Base-by-base conservation (phyloP, 2,113 vertebrate genomes). In the Planiliza haematocheilus region DNA sequence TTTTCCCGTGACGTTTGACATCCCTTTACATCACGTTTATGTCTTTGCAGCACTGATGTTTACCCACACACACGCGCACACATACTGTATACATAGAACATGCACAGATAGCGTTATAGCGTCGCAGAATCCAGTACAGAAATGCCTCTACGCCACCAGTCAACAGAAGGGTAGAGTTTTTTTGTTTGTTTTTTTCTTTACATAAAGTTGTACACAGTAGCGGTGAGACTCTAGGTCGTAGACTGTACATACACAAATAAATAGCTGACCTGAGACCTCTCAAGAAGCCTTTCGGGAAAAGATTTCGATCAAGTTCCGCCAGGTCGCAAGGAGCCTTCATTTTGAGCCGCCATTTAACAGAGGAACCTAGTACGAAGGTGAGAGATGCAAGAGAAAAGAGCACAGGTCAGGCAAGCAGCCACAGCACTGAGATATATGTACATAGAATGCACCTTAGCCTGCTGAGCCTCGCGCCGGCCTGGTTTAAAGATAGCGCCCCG, bases 1-100 rank as follows among this genome's bases (percentile, higher is more conserved):
- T 86, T 95, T 96, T 94, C 92, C 93, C 90, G 93, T 92, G 91
- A 93, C 80, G 91, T 91, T 86, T 92, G 92, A 91, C 93, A 93
- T 86, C 86, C 74, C 74, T 84, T 87, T 81, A 86, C 82, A 84
- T 86, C 76, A 52, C 70, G 70, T 88, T 83, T 88, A 74, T 87
- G 60, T 81, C 77, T 81, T 84, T 70, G 66, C 81, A 85, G 77
- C 56, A 74, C 78, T 86, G 72, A 72, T 49, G 38, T 85, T 87
- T 70, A 84, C 42, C 21, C 43, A 66, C 42, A 77, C 41, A 70
- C 45, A n/a, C 43, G 63, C 42, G 74, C 41, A 70, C 18, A 72
- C 13, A 58, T 49, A 53, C 17, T 61, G 2, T 10, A 67, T 36
- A 69, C 21, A 45, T 18, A 74, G 13, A 7, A 53, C 10, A 57